These are phyloP conservation scores for Zosterops borbonicus DNA, from an alignment of 2,113 vertebrate species.

Conservation along the genomic window DNA sequence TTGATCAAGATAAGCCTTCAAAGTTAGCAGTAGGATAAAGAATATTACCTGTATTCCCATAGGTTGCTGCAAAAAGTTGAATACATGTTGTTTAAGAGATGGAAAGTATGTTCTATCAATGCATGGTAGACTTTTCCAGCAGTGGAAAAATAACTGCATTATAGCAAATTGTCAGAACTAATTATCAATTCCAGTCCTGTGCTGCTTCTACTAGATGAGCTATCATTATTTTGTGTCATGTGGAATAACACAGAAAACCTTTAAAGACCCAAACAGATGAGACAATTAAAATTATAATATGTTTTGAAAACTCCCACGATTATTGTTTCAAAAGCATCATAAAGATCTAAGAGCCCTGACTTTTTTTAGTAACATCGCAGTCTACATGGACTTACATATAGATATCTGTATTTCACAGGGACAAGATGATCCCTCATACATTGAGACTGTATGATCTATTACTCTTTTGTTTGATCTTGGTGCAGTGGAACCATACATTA, in stretches of 20 bases:
- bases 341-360: neutral
- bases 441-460: neutral
- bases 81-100: fast-evolving
- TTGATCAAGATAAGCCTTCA: neutral
- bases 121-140: neutral
- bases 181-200: neutral
- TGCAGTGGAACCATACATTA: neutral
- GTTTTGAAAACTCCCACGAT: neutral
- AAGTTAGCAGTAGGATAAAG: neutral
- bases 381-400: neutral
- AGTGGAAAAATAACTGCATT: neutral
- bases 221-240: neutral
- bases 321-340: neutral
- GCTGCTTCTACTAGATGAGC: neutral
- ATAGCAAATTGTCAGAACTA: neutral
- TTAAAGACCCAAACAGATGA: neutral
- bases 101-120: neutral
- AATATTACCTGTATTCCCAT: neutral
- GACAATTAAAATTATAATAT: neutral
- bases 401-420: neutral
- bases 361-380: neutral
- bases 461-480: neutral
- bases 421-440: neutral
- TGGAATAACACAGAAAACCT: neutral
- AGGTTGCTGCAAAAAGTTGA: neutral